Conservation (phyloP, 2,888 invertebrate species). For the Sepioteuthis lessoniana region DNA sequence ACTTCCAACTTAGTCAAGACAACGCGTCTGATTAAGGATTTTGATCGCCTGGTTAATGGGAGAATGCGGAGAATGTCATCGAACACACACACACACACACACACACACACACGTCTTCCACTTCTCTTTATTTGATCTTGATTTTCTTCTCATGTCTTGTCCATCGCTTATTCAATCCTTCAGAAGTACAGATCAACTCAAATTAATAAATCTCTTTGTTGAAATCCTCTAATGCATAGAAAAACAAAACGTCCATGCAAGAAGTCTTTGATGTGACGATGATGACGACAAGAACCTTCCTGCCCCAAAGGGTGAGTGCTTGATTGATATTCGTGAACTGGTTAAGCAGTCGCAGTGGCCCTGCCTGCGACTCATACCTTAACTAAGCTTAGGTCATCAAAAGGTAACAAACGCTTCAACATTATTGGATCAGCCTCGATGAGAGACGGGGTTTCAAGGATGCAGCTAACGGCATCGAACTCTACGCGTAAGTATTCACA, state of each 20-base stretch:
- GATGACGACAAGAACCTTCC: not conserved
- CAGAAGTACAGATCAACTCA: not conserved
- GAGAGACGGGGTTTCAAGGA: not conserved
- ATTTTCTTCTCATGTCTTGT: not conserved
- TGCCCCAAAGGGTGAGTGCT: not conserved
- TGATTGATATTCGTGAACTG: not conserved
- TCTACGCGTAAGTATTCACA: too few species aligned
- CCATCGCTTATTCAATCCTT: not conserved
- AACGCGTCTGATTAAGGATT: not conserved
- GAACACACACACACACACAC: not conserved
- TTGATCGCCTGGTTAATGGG: not conserved
- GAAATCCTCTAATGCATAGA: not conserved
- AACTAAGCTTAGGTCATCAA: conserved; percentile 10
- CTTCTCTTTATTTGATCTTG: not conserved
- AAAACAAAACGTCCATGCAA: not conserved
- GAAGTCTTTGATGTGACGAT: not conserved
- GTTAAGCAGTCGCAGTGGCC: not conserved
- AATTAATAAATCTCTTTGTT: conserved; percentile 33
- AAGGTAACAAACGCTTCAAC: not conserved
- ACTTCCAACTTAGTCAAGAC: not conserved
- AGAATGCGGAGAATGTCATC: not conserved
- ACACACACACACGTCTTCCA: too few species aligned
- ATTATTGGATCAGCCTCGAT: not conserved
- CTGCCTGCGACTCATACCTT: conserved; percentile 7
- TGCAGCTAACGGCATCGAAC: too few species aligned